Base-by-base conservation (phyloP, 2,113 vertebrate species). In the Paramormyrops kingsleyae region DNA sequence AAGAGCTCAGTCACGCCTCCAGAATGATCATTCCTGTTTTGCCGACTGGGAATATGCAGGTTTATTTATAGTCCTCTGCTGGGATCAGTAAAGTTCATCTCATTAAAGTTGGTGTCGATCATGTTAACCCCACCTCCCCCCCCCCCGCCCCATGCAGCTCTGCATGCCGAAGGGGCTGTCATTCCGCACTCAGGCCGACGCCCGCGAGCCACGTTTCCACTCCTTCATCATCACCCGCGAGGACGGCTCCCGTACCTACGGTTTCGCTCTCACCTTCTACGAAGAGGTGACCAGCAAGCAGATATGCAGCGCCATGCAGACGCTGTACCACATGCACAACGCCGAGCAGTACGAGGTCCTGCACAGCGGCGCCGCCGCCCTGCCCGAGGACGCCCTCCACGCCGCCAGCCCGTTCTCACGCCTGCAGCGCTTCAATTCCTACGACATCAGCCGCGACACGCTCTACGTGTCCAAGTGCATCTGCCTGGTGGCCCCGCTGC, bases 251-350 rank as follows among this genome's bases (percentile, higher is more conserved):
- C 97, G 99, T 92, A 99, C 98, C 90, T 99, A 99, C 89, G 99
- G 99, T 88, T 99, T 99, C 91, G 96, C 99, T 46, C 98, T 99
- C 93, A 99, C 98, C 0, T 99, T 99, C 96, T 99, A 97, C 77
- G 98, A 99, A 94, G 99, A 99, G 92, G 99, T 99, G 95, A 98
- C 98, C 93, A 99, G 98, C 94, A 98, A 99, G 94, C 98, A 99
- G 96, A 99, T 99, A 95, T 99, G 99, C 96, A 99, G 97, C 84
- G 98, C 99, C 83, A 99, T 99, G 99, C 99, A 99, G 96, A 99
- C 99, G 0, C 96, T 99, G 85, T 99, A 99, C 94, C 98, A 99
- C 92, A 99, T 99, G 98, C 99, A 99, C 96, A 99, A 99, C 9
- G 99, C 98, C n/a, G 99, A 99, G 91, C 96, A 95, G 92, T 99